These are phyloP conservation scores for Nothoprocta perdicaria DNA, from an alignment of 2,113 vertebrate species.

Conservation along the genomic window DNA sequence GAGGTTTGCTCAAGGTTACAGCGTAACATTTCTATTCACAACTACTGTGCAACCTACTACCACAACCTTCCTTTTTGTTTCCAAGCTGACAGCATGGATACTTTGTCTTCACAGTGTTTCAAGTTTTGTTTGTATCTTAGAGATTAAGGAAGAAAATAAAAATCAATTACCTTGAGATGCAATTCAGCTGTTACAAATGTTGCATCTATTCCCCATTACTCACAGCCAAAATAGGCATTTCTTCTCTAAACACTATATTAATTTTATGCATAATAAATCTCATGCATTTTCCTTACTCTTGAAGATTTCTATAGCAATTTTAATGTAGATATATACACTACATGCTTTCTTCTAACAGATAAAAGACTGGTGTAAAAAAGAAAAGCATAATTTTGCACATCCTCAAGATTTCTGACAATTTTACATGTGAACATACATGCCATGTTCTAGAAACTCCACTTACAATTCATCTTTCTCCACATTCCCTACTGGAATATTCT, in stretches of 20 bases:
- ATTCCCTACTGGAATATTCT: not conserved
- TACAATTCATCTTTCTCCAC: not conserved
- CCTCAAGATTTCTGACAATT: not conserved
- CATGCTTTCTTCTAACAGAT: not conserved
- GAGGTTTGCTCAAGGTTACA: not conserved
- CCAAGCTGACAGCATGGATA: not conserved
- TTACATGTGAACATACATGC: not conserved
- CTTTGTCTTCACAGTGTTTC: not conserved
- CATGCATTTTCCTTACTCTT: not conserved
- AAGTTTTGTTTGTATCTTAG: not conserved
- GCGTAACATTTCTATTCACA: not conserved
- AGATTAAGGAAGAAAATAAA: not conserved
- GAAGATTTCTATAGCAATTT: not conserved
- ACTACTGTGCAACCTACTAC: not conserved
- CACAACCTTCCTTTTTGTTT: not conserved
- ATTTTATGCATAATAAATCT: not conserved
- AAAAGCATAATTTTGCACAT: not conserved
- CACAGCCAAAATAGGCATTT: not conserved
- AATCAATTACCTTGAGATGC: not conserved
- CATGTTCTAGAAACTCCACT: not conserved
- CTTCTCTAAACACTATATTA: not conserved
- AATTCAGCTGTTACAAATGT: not conserved
- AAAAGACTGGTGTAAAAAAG: not conserved
- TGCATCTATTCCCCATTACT: not conserved
- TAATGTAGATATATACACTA: not conserved